phyloP scores from a whole-genome alignment of 1,140 invertebrate species.

The Drosophila leontia region DNA sequence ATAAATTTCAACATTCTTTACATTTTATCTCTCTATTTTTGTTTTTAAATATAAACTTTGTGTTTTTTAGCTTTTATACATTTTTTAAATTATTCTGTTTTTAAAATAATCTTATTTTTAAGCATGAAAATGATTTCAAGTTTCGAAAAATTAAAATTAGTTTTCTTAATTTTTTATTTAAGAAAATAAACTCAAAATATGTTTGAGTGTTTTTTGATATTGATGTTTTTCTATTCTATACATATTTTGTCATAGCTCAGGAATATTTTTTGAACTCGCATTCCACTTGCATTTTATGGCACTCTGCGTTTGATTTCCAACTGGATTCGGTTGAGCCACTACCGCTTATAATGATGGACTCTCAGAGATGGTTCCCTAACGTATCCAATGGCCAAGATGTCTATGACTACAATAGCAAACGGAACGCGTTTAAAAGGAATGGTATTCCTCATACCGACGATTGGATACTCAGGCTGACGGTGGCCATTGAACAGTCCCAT shows the following conservation, averaged over 20 bases:
- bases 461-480: slow-evolving; percentile 54
- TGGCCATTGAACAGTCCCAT: slow-evolving; percentile 64
- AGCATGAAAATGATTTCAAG: too few species aligned
- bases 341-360: slow-evolving; percentile 50
- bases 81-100: too few species aligned
- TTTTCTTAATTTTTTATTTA: too few species aligned
- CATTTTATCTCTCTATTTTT: too few species aligned
- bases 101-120: too few species aligned
- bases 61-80: too few species aligned
- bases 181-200: not conserved
- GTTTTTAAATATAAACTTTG: too few species aligned
- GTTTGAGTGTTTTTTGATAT: not conserved
- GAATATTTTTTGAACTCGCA: slow-evolving; percentile 55
- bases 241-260: slow-evolving; percentile 42
- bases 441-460: slow-evolving; percentile 45
- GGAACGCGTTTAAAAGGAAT: slow-evolving; percentile 17
- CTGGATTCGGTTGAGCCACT: slow-evolving; percentile 16
- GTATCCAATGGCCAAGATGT: slow-evolving; percentile 27
- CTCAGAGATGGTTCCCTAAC: slow-evolving; percentile 21
- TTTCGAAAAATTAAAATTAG: too few species aligned
- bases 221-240: not conserved
- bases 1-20: too few species aligned
- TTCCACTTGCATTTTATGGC: slow-evolving; percentile 70
- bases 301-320: slow-evolving; percentile 50
- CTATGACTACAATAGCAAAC: slow-evolving; percentile 47